Base-by-base conservation (phyloP, 2,888 invertebrate species). In the Hoplodrina ambigua region DNA sequence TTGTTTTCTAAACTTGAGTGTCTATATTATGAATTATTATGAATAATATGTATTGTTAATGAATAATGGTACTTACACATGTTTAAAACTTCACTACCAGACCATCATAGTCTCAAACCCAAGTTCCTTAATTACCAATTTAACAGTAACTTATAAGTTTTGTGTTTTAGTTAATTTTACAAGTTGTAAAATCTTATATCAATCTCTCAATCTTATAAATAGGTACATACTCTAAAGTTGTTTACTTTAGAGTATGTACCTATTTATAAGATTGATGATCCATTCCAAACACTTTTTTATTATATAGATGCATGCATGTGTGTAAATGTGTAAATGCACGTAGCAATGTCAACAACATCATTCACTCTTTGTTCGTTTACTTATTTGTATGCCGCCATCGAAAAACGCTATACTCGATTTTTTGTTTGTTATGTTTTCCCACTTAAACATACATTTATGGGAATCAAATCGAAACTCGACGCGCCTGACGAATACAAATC, bases 301-400 rank as follows among this genome's bases (percentile, higher is more conserved):
- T 25, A 25, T 25, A 25, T 25, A 2, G 2, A 25, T 56, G 10
- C 49, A 50, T 30, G 13, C 61, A 44, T 62, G 15, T 46, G 46
- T 46, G 6, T 46, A 17, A 46, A 46, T 46, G 17, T 17, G 46
- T 41, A 44, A 80, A 81, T 72, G 50, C 44, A 63, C 63, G 53
- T 54, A 46, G 57, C 46, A 50, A 58, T 69, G 73, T 55, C 79
- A 73, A 59, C 54, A 53, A 76, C 30, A 59, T 67, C 49, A 61
- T 67, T 60, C 52, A 68, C 69, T 78, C 85, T 86, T 88, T 88
- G 88, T 85, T 66, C 72, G 53, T 50, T 63, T 13, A 56, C 73
- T 80, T 57, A 81, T 88, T 87, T 81, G 87, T 87, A 88, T 88
- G 83, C 88, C 37, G 56, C 59, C 55, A 65, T 77, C 64, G 69